Evolutionary conservation across 2,113 vertebrate genomes (phyloP), one percentile per base, ranked within the genome.

Genomic region (Chloropsis hardwickii): DNA sequence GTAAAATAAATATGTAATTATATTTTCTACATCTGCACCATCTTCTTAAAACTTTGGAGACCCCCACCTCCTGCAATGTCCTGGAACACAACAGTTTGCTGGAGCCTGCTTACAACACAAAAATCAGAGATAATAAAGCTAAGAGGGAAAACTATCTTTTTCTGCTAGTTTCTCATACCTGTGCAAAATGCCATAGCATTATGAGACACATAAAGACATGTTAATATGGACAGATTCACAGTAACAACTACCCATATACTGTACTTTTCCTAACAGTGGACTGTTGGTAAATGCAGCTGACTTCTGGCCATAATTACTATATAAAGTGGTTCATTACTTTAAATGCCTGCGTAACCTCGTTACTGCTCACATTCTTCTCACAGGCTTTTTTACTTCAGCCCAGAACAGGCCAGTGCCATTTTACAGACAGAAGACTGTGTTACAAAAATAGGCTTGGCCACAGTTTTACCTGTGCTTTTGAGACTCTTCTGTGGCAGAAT

Each of bases 21-120:
- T n/a, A 67, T 33, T 80, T 86, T 40, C 29, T 44, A 11, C 10
- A 3, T 29, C 64, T 81, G 28, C 37, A 57, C 66, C 16, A 33
- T 31, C 14, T 4, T 79, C 66, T 70, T 66, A 57, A 56, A 71
- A 72, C n/a, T 54, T 19, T 14, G 11, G 66, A 87, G 45, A 76
- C 14, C 3, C 2, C 3, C 2, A 35, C 14, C 25, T 67, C 28
- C 54, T 65, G 39, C 15, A 66, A 61, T 0, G 1, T 35, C 29
- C 77, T 50, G 56, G 6, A 84, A 42, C 33, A 81, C 21, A 70
- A 3, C 8, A 39, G 39, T 62, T 42, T 65, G 37, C 42, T 78
- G 39, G 6, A 90, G 21, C n/a, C 58, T 79, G 48, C 29, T 37
- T 57, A 50, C 11, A 56, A 17, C 56, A 81, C n/a, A 60, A 64